phyloP scores from a whole-genome alignment of 2,797 vertebrate species.

The Sciurus carolinensis region DNA sequence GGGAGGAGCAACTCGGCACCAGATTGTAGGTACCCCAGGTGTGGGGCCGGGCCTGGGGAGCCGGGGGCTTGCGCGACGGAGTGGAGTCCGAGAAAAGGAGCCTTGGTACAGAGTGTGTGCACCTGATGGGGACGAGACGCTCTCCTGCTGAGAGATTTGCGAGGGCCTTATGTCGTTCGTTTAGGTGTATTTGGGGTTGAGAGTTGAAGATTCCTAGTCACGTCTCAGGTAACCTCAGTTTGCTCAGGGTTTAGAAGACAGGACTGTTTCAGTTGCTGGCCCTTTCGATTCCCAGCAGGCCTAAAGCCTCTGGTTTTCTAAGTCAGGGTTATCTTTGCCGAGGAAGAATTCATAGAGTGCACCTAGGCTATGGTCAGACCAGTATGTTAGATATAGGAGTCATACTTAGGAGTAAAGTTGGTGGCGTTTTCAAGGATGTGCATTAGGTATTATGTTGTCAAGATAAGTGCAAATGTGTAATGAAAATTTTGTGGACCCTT shows the following conservation, averaged over 20 bases:
- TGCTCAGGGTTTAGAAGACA: not conserved
- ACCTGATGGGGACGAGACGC: not conserved
- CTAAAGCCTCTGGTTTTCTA: constrained; percentile 3
- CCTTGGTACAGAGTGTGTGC: not conserved
- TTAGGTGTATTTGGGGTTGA: not conserved
- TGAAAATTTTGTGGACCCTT: not conserved
- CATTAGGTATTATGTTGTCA: not conserved
- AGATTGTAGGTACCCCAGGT: not conserved
- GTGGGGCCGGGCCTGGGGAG: not conserved
- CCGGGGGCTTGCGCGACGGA: not conserved
- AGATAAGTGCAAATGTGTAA: not conserved
- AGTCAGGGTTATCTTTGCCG: not conserved
- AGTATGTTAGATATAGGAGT: not conserved
- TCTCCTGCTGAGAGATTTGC: not conserved
- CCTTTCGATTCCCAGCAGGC: constrained; percentile 57
- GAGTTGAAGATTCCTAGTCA: not conserved
- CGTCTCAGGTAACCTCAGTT: not conserved
- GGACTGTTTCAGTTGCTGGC: not conserved
- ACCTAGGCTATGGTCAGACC: not conserved
- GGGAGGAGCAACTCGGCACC: not conserved
- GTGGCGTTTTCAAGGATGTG: not conserved
- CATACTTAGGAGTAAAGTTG: not conserved
- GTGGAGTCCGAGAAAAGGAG: not conserved
- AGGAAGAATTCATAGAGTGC: not conserved
- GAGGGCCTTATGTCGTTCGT: not conserved